Base-by-base conservation (phyloP, 2,113 vertebrate species). In the Cephalophus harveyi region DNA sequence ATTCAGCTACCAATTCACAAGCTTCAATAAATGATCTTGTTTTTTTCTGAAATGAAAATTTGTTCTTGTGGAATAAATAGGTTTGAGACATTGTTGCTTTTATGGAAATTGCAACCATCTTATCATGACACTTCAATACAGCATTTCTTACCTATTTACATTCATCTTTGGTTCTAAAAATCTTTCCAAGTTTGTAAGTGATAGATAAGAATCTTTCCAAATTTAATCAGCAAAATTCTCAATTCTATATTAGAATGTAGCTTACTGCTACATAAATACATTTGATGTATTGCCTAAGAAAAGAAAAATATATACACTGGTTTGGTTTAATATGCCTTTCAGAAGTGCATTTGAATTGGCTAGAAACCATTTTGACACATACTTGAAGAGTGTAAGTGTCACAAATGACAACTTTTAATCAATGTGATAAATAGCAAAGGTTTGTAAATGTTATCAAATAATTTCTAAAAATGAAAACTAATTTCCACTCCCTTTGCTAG, bases 401-500 rank as follows among this genome's bases (percentile, higher is more conserved):
- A 25, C 28, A 97, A 97, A 96, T 97, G 60, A 97, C 93, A 98
- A 97, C 76, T 97, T 98, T 98, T 98, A 98, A 98, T 98, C 97
- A 98, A 96, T 91, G 93, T 98, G 95, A 98, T 98, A 98, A 98
- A 98, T 97, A 94, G n/a, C 78, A 97, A 82, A 98, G 86, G 52
- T 97, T 93, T 97, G 6, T 52, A 91, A 95, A 97, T 87, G 95
- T 43, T 94, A 97, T 92, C 95, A 98, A 98, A 98, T 90, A 97
- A 83, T 92, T 98, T 98, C 97, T 98, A 97, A 98, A 98, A 98
- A 97, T 94, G 97, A 97, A 88, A 98, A 98, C 98, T 97, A 62
- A 97, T 98, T 98, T 62, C 93, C 83, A 92, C 96, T 97, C 71
- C 88, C 95, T 89, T 92, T 97, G 79, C 87, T 92, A 91, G 59